Percentiles rank a stretch among this genome's conserved stretches.
Conservation (phyloP, 2,797 vertebrate genomes). For the Phrynocephalus guinanensis region DNA sequence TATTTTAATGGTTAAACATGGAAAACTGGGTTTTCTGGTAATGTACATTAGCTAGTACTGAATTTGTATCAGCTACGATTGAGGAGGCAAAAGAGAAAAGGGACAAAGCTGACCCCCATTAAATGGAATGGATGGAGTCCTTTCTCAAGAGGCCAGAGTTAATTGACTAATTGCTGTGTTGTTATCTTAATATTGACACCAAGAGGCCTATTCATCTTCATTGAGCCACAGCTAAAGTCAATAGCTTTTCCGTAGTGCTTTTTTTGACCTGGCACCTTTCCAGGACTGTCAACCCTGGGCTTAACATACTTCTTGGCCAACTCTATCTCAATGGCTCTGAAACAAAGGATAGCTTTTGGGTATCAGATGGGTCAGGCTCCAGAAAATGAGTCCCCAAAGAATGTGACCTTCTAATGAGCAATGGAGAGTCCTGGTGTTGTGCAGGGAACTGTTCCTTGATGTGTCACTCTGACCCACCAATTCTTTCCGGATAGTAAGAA, state of each 20-base stretch:
- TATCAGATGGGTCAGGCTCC: neutral
- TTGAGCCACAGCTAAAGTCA: neutral
- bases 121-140: neutral
- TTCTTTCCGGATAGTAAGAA: too few species aligned
- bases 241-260: neutral
- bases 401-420: neutral
- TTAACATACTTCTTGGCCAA: neutral
- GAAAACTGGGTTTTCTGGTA: too few species aligned
- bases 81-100: neutral
- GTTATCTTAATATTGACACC: slow-evolving; percentile 33
- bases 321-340: neutral
- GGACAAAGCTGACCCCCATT: neutral
- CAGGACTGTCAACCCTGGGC: neutral
- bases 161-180: slow-evolving; percentile 22
- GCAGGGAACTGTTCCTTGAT: too few species aligned
- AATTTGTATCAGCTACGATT: neutral
- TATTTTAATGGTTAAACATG: too few species aligned
- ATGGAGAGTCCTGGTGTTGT: neutral
- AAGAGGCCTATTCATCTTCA: neutral
- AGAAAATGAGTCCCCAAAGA: neutral
- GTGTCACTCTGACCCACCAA: too few species aligned
- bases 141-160: neutral
- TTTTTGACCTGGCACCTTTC: neutral
- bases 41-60: neutral
- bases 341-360: neutral